phyloP scores from a whole-genome alignment of 1,140 invertebrate species.

The Plodia interpunctella region DNA sequence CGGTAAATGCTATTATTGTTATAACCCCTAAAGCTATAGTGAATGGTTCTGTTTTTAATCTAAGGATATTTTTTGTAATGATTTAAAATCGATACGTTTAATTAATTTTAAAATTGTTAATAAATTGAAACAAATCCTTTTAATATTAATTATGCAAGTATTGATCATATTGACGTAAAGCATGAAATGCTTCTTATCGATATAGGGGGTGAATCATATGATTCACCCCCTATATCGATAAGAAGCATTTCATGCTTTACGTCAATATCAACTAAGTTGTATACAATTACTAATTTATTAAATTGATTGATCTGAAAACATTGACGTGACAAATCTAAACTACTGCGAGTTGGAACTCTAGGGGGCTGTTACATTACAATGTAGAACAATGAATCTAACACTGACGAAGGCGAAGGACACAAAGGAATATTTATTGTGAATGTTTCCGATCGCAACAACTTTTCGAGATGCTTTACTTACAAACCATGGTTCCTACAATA shows the following conservation, averaged over 20 bases:
- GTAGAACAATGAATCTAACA: constrained; percentile 63
- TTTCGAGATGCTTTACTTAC: constrained; percentile 48
- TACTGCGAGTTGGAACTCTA: constrained; percentile 55
- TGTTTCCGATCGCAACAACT: constrained; percentile 47
- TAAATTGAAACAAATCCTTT: constrained; percentile 35
- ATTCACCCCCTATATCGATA: constrained; percentile 44
- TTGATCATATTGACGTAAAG: constrained; percentile 41
- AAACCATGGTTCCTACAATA: constrained; percentile 62
- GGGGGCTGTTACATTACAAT: constrained; percentile 41
- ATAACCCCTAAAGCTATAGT: constrained; percentile 66
- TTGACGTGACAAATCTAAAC: constrained; percentile 64
- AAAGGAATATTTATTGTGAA: constrained; percentile 34
- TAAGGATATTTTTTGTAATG: constrained; percentile 46
- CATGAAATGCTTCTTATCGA: constrained; percentile 63
- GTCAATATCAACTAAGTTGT: constrained; percentile 60
- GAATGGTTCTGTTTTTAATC: constrained; percentile 63
- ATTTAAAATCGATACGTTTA: constrained; percentile 34
- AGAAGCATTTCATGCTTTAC: constrained; percentile 67
- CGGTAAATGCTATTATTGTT: constrained; percentile 70
- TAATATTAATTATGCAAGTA: constrained; percentile 35
- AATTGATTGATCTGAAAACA: constrained; percentile 64
- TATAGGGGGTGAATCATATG: constrained; percentile 53
- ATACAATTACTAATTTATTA: constrained; percentile 65
- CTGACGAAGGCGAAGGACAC: constrained; percentile 51
- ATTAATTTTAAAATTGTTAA: constrained; percentile 26